Evolutionary conservation across 2,113 vertebrate species (phyloP).

Genomic region (Gadus macrocephalus): DNA sequence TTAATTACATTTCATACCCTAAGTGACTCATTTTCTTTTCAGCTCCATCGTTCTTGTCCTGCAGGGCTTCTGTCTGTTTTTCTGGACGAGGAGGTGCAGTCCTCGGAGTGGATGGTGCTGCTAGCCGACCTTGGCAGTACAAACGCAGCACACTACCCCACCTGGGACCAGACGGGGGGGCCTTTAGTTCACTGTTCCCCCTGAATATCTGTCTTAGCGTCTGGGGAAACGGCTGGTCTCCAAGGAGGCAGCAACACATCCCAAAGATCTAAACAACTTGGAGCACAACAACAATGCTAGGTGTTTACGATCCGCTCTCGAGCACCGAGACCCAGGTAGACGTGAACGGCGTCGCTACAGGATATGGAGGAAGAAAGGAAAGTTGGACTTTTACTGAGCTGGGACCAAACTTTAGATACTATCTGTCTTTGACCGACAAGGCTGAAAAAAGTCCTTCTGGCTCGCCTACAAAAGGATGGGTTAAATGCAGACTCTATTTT

Average conservation of each 20-base stretch:
- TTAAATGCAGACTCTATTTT: background rate
- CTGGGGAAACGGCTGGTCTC: slow-evolving; percentile 61
- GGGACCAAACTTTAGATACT: no score
- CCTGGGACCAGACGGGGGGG: slow-evolving; percentile 70
- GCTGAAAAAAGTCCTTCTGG: background rate
- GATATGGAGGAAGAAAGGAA: no score
- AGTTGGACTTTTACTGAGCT: no score
- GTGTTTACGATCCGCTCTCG: slow-evolving; percentile 42
- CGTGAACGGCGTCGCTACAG: no score
- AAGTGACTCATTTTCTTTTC: no score
- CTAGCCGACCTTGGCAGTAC: slow-evolving; percentile 67
- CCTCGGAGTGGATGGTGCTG: slow-evolving; percentile 58
- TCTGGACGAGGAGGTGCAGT: slow-evolving; percentile 57
- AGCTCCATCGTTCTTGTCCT: slow-evolving; percentile 34
- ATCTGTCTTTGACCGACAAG: background rate
- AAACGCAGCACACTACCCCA: slow-evolving; percentile 72
- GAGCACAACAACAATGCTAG: slow-evolving; percentile 56
- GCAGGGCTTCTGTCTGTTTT: slow-evolving; percentile 60
- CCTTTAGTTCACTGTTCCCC: slow-evolving; percentile 64
- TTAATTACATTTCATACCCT: no score
- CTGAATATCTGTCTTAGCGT: slow-evolving; percentile 55
- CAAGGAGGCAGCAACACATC: slow-evolving; percentile 57
- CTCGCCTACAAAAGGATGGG: background rate
- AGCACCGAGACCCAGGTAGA: slow-evolving; percentile 17
- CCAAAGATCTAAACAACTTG: slow-evolving; percentile 67